These are phyloP conservation scores for Mugil cephalus DNA, from an alignment of 2,113 vertebrate genomes.

Conservation along the genomic window DNA sequence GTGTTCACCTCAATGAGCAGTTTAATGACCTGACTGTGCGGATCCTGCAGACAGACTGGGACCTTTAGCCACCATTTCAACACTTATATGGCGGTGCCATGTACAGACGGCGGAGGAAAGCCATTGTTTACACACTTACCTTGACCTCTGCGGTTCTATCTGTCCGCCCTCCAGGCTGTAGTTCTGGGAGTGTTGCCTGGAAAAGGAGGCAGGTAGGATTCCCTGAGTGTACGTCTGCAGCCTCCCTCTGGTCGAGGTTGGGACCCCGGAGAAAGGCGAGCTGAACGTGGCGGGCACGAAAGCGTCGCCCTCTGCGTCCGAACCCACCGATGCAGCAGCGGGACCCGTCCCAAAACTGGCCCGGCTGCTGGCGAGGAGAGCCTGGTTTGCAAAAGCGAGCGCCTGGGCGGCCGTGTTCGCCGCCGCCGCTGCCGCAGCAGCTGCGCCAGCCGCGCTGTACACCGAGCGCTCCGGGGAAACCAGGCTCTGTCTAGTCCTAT, in stretches of 20 bases:
- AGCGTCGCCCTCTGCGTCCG: constrained; percentile 85
- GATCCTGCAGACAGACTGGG: constrained; percentile 34
- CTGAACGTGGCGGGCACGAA: constrained; percentile 79
- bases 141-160: constrained; percentile 92
- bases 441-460: constrained; percentile 55
- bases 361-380: constrained; percentile 72
- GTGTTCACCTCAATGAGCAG: constrained; percentile 23
- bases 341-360: constrained; percentile 69
- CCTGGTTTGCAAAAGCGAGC: constrained; percentile 77
- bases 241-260: constrained; percentile 85
- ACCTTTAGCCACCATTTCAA: neutral
- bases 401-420: constrained; percentile 77
- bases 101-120: constrained; percentile 2
- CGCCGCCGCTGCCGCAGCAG: constrained; percentile 67
- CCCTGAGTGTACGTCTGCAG: constrained; percentile 97
- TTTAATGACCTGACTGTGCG: constrained; percentile 6
- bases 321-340: constrained; percentile 47
- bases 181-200: constrained; percentile 86
- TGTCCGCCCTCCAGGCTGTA: constrained; percentile 84
- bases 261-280: constrained; percentile 81
- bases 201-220: constrained; percentile 88
- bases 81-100: neutral
- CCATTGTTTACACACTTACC: constrained; percentile 81
- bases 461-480: constrained; percentile 70
- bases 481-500: constrained; percentile 79